phyloP scores from a whole-genome alignment of 92 coral and sea anemone genomes.

The Palythoa grandis region DNA sequence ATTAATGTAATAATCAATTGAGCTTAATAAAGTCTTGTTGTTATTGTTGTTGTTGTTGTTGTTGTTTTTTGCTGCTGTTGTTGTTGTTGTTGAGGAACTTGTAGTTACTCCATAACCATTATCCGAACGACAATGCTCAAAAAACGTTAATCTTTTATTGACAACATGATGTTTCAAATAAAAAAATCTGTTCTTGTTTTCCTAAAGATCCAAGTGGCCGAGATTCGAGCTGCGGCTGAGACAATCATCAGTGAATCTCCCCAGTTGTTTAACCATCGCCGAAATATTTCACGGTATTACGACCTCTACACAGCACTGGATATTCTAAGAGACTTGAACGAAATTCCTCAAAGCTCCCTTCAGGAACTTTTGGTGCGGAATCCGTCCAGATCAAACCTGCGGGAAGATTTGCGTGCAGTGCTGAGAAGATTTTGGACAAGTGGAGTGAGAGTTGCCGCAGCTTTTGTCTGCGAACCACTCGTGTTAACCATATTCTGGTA shows the following conservation, averaged over 20 bases:
- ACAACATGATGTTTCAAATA: neutral
- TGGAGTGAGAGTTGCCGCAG: slow-evolving; percentile 3
- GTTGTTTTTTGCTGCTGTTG: no score
- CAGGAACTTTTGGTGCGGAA: neutral
- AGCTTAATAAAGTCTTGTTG: no score
- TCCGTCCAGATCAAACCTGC: neutral
- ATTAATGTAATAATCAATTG: no score
- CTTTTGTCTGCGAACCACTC: slow-evolving; percentile 11
- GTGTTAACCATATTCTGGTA: slow-evolving; percentile 17
- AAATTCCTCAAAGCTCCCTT: neutral
- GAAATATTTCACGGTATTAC: neutral
- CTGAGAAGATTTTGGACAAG: slow-evolving; percentile 7
- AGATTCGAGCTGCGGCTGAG: neutral
- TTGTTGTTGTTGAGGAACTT: no score
- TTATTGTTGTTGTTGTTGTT: no score
- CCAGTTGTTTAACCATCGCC: neutral
- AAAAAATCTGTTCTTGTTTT: neutral
- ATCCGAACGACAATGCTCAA: no score
- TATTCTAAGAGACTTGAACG: neutral
- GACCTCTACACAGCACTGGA: neutral
- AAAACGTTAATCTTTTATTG: no score
- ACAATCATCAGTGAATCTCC: slow-evolving; percentile 1
- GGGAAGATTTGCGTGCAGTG: neutral
- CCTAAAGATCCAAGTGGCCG: neutral
- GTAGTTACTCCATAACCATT: no score